Evolutionary conservation across 2,797 vertebrate species (phyloP).

Genomic region (Lepidocolaptes lacrymiger): DNA sequence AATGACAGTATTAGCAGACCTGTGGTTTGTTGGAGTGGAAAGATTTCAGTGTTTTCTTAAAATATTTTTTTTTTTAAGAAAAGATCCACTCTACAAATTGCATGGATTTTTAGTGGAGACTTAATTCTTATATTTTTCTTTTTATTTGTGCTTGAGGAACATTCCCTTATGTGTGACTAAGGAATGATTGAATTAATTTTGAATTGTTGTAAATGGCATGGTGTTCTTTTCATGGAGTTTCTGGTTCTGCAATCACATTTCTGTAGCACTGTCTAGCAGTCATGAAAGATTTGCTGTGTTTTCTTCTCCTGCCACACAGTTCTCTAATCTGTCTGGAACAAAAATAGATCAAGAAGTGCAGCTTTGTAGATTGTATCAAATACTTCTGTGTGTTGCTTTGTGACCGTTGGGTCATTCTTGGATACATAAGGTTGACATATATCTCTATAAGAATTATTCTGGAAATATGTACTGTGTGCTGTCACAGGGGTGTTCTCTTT

Average conservation of each 20-base stretch:
- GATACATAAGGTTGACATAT: conserved; percentile 48
- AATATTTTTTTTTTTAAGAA: not conserved
- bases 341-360: conserved; percentile 65
- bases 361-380: conserved; percentile 66
- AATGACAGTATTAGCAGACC: not conserved
- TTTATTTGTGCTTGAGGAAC: conserved; percentile 38
- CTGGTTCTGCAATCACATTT: conserved; percentile 67
- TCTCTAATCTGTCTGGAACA: conserved; percentile 72
- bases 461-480: conserved; percentile 6
- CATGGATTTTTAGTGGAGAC: conserved; percentile 17
- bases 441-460: conserved; percentile 65
- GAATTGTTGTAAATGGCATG: conserved; percentile 50
- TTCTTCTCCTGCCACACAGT: conserved; percentile 49
- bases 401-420: conserved; percentile 64
- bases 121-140: conserved; percentile 1
- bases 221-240: conserved; percentile 54
- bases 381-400: conserved; percentile 55
- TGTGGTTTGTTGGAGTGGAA: not conserved
- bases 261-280: conserved; percentile 54
- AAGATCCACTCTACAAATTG: not conserved
- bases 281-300: conserved; percentile 68
- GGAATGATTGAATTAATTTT: conserved; percentile 67
- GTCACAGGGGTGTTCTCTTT: conserved; percentile 46
- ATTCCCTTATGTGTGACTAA: conserved; percentile 67
- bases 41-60: not conserved